These are phyloP conservation scores for Lysiphlebus fabarum DNA, from an alignment of 1,140 invertebrate species.

Conservation along the genomic window DNA sequence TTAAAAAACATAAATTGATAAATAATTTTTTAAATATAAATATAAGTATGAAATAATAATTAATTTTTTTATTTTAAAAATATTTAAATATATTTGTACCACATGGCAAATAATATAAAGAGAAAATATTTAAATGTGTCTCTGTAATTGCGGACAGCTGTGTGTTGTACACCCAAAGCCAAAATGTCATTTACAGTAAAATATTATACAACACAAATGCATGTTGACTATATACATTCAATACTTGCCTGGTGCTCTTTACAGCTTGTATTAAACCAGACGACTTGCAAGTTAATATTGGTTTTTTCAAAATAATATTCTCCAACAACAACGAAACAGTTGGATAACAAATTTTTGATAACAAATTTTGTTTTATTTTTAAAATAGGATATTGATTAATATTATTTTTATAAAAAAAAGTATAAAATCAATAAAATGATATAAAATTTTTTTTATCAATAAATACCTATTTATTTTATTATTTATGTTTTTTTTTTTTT, in stretches of 20 bases:
- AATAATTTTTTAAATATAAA: too few relatives aligned
- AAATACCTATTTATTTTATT: too few relatives aligned
- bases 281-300: too few relatives aligned
- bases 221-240: neutral
- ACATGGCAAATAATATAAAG: conserved; percentile 6
- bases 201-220: neutral
- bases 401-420: too few relatives aligned
- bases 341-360: neutral
- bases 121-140: neutral
- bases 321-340: neutral
- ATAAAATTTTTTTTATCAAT: too few relatives aligned
- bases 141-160: conserved; percentile 15
- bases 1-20: too few relatives aligned
- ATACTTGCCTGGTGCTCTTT: neutral
- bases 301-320: neutral
- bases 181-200: conserved; percentile 13
- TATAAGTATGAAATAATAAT: too few relatives aligned
- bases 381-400: too few relatives aligned
- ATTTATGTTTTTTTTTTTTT: too few relatives aligned
- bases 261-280: neutral
- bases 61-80: too few relatives aligned
- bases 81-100: neutral
- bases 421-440: too few relatives aligned
- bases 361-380: neutral
- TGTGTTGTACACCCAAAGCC: conserved; percentile 3